Evolutionary conservation across 2,888 invertebrate species (phyloP).

Genomic region (Trichopria drosophilae): DNA sequence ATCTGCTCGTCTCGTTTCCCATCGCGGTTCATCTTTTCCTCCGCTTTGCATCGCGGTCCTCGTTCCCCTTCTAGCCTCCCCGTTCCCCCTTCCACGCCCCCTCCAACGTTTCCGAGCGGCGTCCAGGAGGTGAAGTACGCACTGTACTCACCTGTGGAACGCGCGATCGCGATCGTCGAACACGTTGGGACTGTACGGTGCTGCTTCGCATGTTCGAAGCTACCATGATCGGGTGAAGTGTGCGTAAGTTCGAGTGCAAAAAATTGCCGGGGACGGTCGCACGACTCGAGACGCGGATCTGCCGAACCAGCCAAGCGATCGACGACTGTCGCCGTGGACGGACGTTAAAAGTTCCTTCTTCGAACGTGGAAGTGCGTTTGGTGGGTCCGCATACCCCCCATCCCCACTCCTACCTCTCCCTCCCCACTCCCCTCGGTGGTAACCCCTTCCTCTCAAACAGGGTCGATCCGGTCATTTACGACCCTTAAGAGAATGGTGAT

Average conservation of each 20-base stretch:
- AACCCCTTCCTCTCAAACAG: neutral
- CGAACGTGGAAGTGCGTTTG: constrained; percentile 16
- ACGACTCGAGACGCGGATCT: too few species aligned
- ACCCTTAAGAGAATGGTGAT: too few species aligned
- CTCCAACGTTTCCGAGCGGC: neutral
- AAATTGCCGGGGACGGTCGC: too few species aligned
- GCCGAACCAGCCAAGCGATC: too few species aligned
- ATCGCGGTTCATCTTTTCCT: constrained; percentile 6
- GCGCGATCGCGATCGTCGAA: constrained; percentile 21
- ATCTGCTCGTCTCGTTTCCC: constrained; percentile 31
- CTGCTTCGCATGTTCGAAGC: too few species aligned
- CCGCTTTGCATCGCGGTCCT: constrained; percentile 12
- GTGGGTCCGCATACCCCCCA: constrained; percentile 10
- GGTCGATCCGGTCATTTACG: neutral
- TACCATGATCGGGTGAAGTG: too few species aligned
- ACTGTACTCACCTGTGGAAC: neutral
- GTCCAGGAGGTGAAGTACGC: neutral
- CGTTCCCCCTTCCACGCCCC: constrained; percentile 13
- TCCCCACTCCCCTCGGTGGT: constrained; percentile 8
- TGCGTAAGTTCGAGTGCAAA: too few species aligned
- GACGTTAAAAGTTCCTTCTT: too few species aligned
- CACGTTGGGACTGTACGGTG: too few species aligned
- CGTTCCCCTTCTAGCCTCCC: constrained; percentile 8
- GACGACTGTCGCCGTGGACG: too few species aligned
- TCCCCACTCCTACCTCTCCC: constrained; percentile 19